Conservation (phyloP, 2,797 vertebrate species). For the Lepidocolaptes lacrymiger region DNA sequence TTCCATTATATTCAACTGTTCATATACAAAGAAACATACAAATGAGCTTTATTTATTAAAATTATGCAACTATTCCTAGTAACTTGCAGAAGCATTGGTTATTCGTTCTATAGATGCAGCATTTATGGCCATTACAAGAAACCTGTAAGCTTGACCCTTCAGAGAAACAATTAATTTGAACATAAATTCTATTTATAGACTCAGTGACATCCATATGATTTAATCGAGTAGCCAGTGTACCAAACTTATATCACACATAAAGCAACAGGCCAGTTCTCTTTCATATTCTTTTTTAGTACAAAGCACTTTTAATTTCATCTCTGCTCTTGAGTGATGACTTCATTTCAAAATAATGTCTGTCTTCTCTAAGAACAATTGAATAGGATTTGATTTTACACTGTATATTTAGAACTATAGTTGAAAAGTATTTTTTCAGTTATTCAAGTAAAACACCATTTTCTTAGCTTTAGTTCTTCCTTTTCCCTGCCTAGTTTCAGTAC, state of each 20-base stretch:
- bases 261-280: not conserved
- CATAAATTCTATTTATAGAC: not conserved
- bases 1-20: not conserved
- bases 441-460: not conserved
- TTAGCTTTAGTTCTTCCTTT: not conserved
- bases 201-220: not conserved
- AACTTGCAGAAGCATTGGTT: not conserved
- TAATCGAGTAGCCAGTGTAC: not conserved
- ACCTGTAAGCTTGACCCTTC: not conserved
- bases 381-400: not conserved
- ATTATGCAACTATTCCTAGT: not conserved
- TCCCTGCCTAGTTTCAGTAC: not conserved
- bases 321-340: not conserved
- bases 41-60: not conserved
- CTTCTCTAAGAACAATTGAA: not conserved
- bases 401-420: not conserved
- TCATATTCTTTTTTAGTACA: not conserved
- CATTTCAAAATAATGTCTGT: not conserved
- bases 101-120: not conserved
- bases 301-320: not conserved
- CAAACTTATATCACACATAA: not conserved
- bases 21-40: not conserved
- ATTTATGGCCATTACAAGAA: not conserved
- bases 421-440: not conserved
- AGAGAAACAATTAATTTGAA: not conserved